Base-by-base conservation (phyloP, 2,797 vertebrate species). In the Tapera naevia region DNA sequence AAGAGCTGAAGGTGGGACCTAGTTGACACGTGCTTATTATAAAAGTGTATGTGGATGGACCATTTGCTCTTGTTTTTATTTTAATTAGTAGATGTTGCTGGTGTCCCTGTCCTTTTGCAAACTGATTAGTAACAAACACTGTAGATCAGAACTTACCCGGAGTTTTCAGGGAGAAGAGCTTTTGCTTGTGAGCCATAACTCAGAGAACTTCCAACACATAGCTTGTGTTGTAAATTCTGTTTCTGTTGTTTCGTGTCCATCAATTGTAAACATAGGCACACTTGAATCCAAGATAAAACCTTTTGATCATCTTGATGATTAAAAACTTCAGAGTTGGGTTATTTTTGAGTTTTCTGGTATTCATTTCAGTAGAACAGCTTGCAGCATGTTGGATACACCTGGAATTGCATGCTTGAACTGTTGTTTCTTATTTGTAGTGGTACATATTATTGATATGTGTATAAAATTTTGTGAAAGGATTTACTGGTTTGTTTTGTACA, bases 341-440 rank as follows among this genome's bases (percentile, higher is more conserved):
- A 53, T 28, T 35, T 13, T 43, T 46, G 22, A 46, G 1, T 57
- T 65, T 73, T 48, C 13, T 80, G 8, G 8, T 45, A 10, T 37
- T 57, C 1, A 11, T 64, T 76, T 86, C 15, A 19, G 13, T 35
- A 43, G 27, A 30, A 76, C 19, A n/a, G 10, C 7, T 58, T 57
- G 24, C 19, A 78, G 57, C 10, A 0, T 43, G 0, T 48, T 53
- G 50, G 53, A 7, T 0, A 12, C 6, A 7, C 0, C 0, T 13
- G 28, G 45, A 43, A 27, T 84, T 78, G 28, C 24, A 22, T 22
- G 25, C 11, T 50, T 57, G 11, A 46, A 32, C 18, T 66, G 60
- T 70, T n/a, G 13, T 24, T 81, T 39, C 28, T 27, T n/a, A 13
- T 57, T 78, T 54, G 1, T 69, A 24, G 17, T 17, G 27, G 10